Base-by-base conservation (phyloP, 1,140 invertebrate genomes). In the Drosophila pallidifrons region DNA sequence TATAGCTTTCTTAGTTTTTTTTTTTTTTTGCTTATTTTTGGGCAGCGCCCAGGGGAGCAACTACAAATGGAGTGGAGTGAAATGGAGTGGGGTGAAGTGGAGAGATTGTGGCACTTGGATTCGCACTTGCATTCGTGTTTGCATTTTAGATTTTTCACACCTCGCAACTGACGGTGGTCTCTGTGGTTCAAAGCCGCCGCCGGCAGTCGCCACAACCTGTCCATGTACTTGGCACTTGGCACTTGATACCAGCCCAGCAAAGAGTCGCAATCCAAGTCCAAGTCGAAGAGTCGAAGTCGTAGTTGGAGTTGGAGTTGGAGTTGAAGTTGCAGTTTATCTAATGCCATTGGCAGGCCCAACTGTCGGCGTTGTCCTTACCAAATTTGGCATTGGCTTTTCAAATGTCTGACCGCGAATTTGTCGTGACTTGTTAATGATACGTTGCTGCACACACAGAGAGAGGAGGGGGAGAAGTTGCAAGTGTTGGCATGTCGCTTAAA, bases 71-170 rank as follows among this genome's bases (percentile, higher is more conserved):
- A 89, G 70, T 81, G 59, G 55, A 74, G 59, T 83, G n/a, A n/a
- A n/a, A n/a, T n/a, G 83, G 77, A 88, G 70, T 78, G 58, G 59
- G 71, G 59, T 41, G 30, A 38, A 8, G 20, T 25, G 20, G 20
- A 47, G 38, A 46, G 13, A 47, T 38, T 57, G 54, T 60, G 20
- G 70, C 28, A 47, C 60, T 77, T 43, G 67, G 8, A 54, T 30
- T 54, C 30, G 30, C 16, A 49, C 1, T 49, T 20, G 47, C 8
- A 65, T 66, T 78, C 78, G 64, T 89, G 85, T 89, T 89, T 89
- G 85, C 85, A 89, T 89, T 89, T 89, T 89, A 89, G 85, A 89
- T 89, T 89, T 89, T 89, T 89, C 85, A 89, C 85, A 89, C 85
- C 85, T 85, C 55, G 68, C 52, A 32, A 46, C 46, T 55, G 70